Evolutionary conservation across 2,888 invertebrate species (phyloP).

Genomic region (Toxonevra muliebris): DNA sequence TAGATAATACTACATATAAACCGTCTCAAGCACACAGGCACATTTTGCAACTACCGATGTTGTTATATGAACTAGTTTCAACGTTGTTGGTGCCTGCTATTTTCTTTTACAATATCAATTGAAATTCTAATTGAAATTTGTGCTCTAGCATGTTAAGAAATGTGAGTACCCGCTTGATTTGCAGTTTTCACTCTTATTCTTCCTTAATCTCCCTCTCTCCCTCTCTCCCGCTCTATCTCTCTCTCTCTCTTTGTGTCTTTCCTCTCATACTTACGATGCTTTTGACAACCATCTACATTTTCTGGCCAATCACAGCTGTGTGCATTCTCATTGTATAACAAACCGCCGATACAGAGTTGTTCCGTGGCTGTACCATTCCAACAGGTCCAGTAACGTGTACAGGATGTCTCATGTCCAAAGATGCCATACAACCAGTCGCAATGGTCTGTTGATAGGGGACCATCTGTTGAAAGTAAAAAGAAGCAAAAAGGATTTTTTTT

Average conservation of each 20-base stretch:
- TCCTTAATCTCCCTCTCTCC: too few relatives aligned
- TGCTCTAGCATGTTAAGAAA: background rate
- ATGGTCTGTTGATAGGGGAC: slow-evolving; percentile 84
- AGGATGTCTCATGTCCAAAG: slow-evolving; percentile 92
- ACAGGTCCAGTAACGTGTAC: slow-evolving; percentile 93
- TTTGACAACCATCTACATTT: slow-evolving; percentile 91
- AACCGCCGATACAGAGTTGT: slow-evolving; percentile 89
- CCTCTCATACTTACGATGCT: slow-evolving; percentile 79
- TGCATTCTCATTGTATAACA: slow-evolving; percentile 88
- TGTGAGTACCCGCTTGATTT: too few relatives aligned
- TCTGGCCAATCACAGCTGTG: slow-evolving; percentile 96
- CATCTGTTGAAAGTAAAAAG: slow-evolving; percentile 68
- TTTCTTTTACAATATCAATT: background rate
- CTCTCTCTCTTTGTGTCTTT: background rate
- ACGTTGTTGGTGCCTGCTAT: too few relatives aligned
- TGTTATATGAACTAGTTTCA: too few relatives aligned
- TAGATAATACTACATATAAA: too few relatives aligned
- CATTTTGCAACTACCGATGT: too few relatives aligned
- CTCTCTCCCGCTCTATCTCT: background rate
- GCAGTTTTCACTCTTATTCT: too few relatives aligned
- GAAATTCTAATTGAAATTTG: background rate
- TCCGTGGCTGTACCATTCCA: slow-evolving; percentile 95
- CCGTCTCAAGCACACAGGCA: too few relatives aligned
- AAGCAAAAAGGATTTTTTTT: background rate
- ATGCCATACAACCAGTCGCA: slow-evolving; percentile 94